Conservation (phyloP, 2,888 invertebrate species). For the Danaus chrysippus region DNA sequence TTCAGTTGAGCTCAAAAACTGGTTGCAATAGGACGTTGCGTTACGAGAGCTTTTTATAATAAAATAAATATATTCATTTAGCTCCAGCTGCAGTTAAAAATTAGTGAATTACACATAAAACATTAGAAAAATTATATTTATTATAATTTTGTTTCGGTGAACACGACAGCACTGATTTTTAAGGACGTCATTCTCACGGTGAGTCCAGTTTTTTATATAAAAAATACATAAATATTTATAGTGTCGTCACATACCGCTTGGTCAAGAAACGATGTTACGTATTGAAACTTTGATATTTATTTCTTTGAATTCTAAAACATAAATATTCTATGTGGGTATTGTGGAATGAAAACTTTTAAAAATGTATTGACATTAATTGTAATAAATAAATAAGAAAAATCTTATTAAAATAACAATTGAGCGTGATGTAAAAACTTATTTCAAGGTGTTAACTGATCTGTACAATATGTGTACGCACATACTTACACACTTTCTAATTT, state of each 20-base stretch:
- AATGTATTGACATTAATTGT: no score
- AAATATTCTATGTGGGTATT: no score
- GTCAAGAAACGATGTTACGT: background rate
- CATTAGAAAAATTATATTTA: background rate
- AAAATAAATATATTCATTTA: constrained; percentile 1
- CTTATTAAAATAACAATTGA: no score
- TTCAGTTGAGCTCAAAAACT: constrained; percentile 58
- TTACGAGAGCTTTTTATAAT: constrained; percentile 10
- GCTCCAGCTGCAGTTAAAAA: constrained; percentile 4
- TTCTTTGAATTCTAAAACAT: background rate
- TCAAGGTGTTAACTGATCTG: background rate
- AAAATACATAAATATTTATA: constrained; percentile 20
- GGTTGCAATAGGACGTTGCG: constrained; percentile 36
- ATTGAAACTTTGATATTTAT: background rate
- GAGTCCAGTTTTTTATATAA: constrained; percentile 24
- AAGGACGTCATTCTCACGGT: constrained; percentile 26
- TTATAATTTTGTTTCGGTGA: constrained; percentile 6
- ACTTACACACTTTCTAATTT: constrained; percentile 65
- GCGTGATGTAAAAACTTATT: no score
- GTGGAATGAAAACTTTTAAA: no score
- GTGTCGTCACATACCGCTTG: constrained; percentile 5
- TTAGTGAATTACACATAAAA: background rate
- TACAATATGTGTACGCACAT: constrained; percentile 28
- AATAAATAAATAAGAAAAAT: no score
- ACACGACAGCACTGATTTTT: background rate